Percentiles rank a stretch among this genome's conserved stretches.
Conservation (phyloP, 2,113 vertebrate genomes). For the Engystomops pustulosus region DNA sequence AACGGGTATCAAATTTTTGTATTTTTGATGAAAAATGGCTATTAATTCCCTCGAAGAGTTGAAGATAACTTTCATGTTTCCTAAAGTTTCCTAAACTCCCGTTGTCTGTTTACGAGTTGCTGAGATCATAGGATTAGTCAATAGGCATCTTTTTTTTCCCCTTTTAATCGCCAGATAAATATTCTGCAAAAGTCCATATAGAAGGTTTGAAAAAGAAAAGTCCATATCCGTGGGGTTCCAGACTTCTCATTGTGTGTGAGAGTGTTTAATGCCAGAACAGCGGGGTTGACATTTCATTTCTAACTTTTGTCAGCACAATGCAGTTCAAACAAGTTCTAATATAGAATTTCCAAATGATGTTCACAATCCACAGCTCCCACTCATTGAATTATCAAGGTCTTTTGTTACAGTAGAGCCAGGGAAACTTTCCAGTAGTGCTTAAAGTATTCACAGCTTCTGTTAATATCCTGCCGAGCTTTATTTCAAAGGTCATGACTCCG, state of each 20-base stretch:
- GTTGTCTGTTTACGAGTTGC: background rate
- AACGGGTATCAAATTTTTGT: background rate
- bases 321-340: conserved; percentile 54
- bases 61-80: background rate
- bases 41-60: background rate
- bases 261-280: conserved; percentile 58
- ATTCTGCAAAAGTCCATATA: conserved; percentile 33
- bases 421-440: conserved; percentile 56
- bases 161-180: conserved; percentile 26
- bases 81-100: background rate
- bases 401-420: conserved; percentile 48
- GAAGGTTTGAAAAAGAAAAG: conserved; percentile 33
- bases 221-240: conserved; percentile 35
- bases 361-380: conserved; percentile 44
- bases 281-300: conserved; percentile 55
- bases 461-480: conserved; percentile 52
- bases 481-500: conserved; percentile 55
- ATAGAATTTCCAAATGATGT: conserved; percentile 57
- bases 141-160: background rate
- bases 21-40: background rate
- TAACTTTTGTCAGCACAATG: conserved; percentile 57
- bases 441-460: conserved; percentile 57
- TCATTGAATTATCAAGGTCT: conserved; percentile 58
- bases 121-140: background rate
- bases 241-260: conserved; percentile 35